A percentile compares a stretch with the other conserved stretches of the same genome.
These are phyloP conservation scores for Endotricha flammealis DNA, from an alignment of 2,888 invertebrate species.

Conservation along the genomic window DNA sequence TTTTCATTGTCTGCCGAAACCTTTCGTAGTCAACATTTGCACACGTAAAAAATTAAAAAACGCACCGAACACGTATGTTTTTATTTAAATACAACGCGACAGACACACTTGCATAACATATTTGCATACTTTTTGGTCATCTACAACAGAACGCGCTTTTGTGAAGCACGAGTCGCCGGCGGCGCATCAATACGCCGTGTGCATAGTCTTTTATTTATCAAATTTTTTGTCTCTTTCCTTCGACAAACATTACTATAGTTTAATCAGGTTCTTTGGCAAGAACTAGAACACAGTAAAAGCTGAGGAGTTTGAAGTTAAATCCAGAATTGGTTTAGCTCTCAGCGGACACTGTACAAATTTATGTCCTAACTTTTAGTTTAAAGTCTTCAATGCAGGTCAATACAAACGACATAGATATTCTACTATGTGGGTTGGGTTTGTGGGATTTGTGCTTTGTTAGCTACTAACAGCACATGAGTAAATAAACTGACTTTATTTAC, in stretches of 20 bases:
- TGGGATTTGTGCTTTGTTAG: background rate
- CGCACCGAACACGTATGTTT: no score
- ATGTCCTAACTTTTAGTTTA: slow-evolving; percentile 16
- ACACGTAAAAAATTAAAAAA: no score
- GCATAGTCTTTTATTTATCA: background rate
- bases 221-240: no score
- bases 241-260: slow-evolving; percentile 1
- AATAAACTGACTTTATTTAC: no score
- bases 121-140: no score
- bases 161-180: no score
- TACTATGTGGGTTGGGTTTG: background rate
- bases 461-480: background rate
- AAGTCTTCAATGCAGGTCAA: slow-evolving; percentile 10
- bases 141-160: no score
- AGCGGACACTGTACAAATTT: slow-evolving; percentile 18
- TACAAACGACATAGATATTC: background rate
- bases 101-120: no score
- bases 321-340: slow-evolving; percentile 3
- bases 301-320: slow-evolving; percentile 1
- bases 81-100: no score
- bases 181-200: no score
- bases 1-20: no score
- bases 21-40: no score
- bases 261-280: slow-evolving; percentile 6
- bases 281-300: background rate